Evolutionary conservation across 2,113 vertebrate species (phyloP).

Genomic region (Lophius piscatorius): DNA sequence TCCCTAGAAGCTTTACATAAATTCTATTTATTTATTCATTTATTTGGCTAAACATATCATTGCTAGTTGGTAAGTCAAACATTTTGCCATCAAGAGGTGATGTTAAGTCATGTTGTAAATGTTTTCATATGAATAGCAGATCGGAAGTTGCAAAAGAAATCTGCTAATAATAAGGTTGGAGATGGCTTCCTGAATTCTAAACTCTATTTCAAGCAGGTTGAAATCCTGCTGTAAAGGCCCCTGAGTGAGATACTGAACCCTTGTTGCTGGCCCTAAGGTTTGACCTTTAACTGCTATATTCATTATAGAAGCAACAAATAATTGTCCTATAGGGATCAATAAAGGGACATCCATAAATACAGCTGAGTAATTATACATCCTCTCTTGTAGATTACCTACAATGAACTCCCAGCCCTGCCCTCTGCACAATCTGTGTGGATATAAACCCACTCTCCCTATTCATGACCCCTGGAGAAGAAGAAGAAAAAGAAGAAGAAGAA

Average conservation of each 20-base stretch:
- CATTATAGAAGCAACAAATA: constrained; percentile 47
- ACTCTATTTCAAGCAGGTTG: constrained; percentile 7
- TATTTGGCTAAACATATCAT: neutral
- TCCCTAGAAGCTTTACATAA: no score
- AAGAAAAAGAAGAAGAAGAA: constrained; percentile 11
- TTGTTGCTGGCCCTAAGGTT: constrained; percentile 22
- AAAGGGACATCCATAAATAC: constrained; percentile 45
- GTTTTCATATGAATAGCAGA: no score
- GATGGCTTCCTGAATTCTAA: constrained; percentile 10
- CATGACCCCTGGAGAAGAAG: constrained; percentile 40
- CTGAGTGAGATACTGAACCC: constrained; percentile 14
- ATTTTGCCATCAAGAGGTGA: neutral
- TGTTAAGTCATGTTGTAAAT: neutral
- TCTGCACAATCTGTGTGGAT: constrained; percentile 30
- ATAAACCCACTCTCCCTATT: constrained; percentile 47
- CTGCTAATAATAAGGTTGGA: no score
- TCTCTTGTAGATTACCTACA: constrained; percentile 57
- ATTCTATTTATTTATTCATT: neutral
- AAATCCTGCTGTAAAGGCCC: constrained; percentile 4
- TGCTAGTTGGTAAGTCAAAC: neutral
- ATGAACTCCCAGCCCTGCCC: constrained; percentile 43
- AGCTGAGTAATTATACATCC: constrained; percentile 55
- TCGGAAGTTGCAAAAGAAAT: no score
- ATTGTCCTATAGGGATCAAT: constrained; percentile 59
- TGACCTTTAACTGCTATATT: constrained; percentile 52